Conservation (phyloP, 2,797 vertebrate genomes). For the Pseudochromis fuscus region DNA sequence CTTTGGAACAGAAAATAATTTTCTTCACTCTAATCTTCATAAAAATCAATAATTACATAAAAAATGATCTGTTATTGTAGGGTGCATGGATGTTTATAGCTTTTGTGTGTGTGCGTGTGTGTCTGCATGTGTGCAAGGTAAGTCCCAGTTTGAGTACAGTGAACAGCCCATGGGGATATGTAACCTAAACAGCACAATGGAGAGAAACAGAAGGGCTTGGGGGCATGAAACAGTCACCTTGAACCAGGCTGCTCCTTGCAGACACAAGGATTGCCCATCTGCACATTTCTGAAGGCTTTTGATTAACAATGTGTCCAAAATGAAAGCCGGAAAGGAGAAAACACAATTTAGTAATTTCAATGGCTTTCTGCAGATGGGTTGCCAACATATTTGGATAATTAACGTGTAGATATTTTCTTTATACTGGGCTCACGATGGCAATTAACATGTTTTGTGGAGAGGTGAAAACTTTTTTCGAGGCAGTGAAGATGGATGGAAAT, state of each 20-base stretch:
- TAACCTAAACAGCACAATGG: slow-evolving; percentile 82
- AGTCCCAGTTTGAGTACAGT: slow-evolving; percentile 72
- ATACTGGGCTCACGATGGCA: slow-evolving; percentile 82
- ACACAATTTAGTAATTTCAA: slow-evolving; percentile 87
- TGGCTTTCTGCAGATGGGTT: slow-evolving; percentile 87
- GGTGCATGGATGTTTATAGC: slow-evolving; percentile 24
- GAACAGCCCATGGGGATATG: slow-evolving; percentile 81
- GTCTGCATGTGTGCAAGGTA: slow-evolving; percentile 47
- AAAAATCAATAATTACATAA: slow-evolving; percentile 32
- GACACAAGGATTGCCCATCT: slow-evolving; percentile 89
- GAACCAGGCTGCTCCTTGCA: slow-evolving; percentile 86
- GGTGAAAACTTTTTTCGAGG: slow-evolving; percentile 88
- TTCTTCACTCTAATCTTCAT: slow-evolving; percentile 17
- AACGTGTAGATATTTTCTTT: slow-evolving; percentile 88
- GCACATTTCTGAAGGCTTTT: slow-evolving; percentile 90
- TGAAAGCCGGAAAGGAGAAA: slow-evolving; percentile 85
- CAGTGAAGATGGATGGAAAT: slow-evolving; percentile 84
- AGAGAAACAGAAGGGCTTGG: slow-evolving; percentile 81
- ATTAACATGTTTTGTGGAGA: slow-evolving; percentile 88
- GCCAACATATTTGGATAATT: slow-evolving; percentile 89
- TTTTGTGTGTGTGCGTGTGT: slow-evolving; percentile 20
- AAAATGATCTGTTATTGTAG: slow-evolving; percentile 31
- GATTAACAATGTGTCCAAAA: slow-evolving; percentile 88
- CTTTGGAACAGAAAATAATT: neutral
- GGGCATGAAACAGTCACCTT: slow-evolving; percentile 87